These are phyloP conservation scores for Montipora capitata DNA, from an alignment of 92 coral and sea anemone genomes.

Conservation along the genomic window DNA sequence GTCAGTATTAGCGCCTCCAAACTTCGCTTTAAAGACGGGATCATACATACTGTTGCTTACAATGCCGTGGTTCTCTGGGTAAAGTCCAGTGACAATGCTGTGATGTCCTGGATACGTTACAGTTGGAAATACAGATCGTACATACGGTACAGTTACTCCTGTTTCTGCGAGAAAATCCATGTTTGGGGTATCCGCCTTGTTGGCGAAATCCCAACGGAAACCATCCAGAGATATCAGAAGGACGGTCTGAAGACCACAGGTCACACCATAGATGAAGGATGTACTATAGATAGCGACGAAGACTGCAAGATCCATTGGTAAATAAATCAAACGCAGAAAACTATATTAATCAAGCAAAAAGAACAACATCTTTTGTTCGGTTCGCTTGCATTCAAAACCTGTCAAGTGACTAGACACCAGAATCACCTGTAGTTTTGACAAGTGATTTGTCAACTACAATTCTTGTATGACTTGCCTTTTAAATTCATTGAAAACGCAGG, in stretches of 20 bases:
- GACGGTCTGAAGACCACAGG: slow-evolving; percentile 56
- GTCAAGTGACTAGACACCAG: slow-evolving; percentile 14
- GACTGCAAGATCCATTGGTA: background rate
- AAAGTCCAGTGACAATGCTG: slow-evolving; percentile 91
- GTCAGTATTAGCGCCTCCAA: slow-evolving; percentile 78
- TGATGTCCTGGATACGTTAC: slow-evolving; percentile 88
- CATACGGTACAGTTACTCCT: slow-evolving; percentile 84
- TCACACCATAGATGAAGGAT: background rate
- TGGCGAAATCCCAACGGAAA: slow-evolving; percentile 93
- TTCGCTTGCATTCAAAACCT: background rate
- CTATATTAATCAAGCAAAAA: background rate
- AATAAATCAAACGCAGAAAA: background rate
- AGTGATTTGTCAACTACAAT: background rate
- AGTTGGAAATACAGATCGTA: slow-evolving; percentile 87
- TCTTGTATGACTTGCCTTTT: background rate
- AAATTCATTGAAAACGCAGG: background rate
- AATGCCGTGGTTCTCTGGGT: slow-evolving; percentile 94
- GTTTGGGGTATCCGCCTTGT: slow-evolving; percentile 82
- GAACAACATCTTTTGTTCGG: background rate
- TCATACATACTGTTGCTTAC: slow-evolving; percentile 91
- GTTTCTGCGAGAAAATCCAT: slow-evolving; percentile 80
- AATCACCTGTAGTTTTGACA: slow-evolving; percentile 30
- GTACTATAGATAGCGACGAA: background rate
- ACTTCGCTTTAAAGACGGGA: slow-evolving; percentile 70
- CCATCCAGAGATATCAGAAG: slow-evolving; percentile 92